Percentiles rank a stretch among this genome's conserved stretches.
These are phyloP conservation scores for Eleginops maclovinus DNA, from an alignment of 2,113 vertebrate genomes.

Conservation along the genomic window DNA sequence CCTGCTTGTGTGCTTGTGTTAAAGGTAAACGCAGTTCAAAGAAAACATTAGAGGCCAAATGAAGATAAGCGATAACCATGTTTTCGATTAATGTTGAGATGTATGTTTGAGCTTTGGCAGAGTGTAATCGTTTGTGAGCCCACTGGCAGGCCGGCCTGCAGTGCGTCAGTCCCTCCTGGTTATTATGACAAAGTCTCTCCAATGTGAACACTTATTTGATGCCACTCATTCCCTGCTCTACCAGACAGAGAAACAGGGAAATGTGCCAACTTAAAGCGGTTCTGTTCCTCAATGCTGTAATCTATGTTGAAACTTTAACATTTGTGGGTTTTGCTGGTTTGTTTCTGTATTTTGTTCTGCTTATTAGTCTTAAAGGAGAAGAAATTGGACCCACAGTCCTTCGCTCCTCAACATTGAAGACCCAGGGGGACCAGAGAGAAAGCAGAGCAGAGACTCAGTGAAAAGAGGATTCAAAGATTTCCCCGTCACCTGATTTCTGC, in stretches of 20 bases:
- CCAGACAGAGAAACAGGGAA: constrained; percentile 12
- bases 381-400: constrained; percentile 22
- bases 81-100: constrained; percentile 63
- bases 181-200: constrained; percentile 60
- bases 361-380: background rate
- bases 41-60: constrained; percentile 54
- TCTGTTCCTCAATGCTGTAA: background rate
- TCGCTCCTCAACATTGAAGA: constrained; percentile 25
- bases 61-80: constrained; percentile 56
- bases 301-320: background rate
- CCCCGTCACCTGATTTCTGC: constrained; percentile 35
- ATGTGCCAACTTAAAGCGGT: background rate
- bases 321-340: background rate
- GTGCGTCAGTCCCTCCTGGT: constrained; percentile 52
- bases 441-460: background rate
- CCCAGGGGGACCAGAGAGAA: background rate
- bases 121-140: constrained; percentile 44
- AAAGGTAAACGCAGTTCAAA: constrained; percentile 55
- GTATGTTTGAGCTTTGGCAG: constrained; percentile 59
- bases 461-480: constrained; percentile 3
- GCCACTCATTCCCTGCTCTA: constrained; percentile 15
- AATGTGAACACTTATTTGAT: constrained; percentile 45
- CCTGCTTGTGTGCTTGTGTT: constrained; percentile 30
- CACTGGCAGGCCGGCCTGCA: constrained; percentile 54
- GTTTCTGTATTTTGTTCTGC: background rate